Conservation (phyloP, 2,797 vertebrate genomes). For the Oreochromis grahami region DNA sequence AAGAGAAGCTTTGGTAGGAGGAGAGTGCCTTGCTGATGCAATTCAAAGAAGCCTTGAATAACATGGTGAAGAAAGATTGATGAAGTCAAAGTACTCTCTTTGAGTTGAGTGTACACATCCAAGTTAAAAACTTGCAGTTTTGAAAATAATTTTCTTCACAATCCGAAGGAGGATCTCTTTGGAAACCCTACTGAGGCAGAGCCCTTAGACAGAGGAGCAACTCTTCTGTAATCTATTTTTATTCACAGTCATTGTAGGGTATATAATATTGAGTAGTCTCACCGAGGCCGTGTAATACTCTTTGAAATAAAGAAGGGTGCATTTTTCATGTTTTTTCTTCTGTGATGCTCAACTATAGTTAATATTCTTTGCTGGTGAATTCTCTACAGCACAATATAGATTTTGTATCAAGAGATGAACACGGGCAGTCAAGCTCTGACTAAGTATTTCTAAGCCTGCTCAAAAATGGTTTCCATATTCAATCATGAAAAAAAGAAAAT, state of each 20-base stretch:
- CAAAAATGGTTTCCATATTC: conserved; percentile 2
- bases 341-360: neutral
- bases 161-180: neutral
- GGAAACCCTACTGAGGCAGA: neutral
- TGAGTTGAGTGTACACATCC: neutral
- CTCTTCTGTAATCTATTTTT: conserved; percentile 1
- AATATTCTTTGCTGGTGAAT: neutral
- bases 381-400: neutral
- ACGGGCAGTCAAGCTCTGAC: conserved; percentile 1
- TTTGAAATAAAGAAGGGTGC: neutral
- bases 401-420: conserved; percentile 9
- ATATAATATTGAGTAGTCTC: neutral
- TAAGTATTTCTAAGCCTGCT: neutral
- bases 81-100: neutral
- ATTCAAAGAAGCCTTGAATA: conserved; percentile 73
- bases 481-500: neutral
- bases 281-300: neutral
- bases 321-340: neutral
- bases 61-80: neutral
- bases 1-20: conserved; percentile 72
- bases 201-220: neutral
- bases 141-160: neutral
- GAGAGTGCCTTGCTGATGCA: conserved; percentile 77
- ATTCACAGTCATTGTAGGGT: neutral
- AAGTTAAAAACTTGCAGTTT: neutral